phyloP scores from a whole-genome alignment of 1,140 invertebrate species.

The Drosophila sucinea region DNA sequence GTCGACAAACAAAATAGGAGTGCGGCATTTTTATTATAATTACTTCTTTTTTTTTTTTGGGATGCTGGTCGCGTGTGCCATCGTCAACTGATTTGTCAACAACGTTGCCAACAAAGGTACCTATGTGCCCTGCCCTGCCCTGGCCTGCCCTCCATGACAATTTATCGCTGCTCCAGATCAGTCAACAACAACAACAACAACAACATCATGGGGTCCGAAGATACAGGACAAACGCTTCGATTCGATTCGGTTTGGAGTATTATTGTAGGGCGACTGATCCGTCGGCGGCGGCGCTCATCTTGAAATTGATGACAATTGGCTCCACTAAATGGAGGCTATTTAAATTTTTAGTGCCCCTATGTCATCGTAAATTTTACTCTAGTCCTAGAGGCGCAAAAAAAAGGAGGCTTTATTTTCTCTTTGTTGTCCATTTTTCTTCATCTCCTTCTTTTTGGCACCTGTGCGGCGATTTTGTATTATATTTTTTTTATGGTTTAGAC shows the following conservation, averaged over 20 bases:
- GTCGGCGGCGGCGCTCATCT: constrained; percentile 55
- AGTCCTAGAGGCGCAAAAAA: neutral
- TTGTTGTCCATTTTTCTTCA: constrained; percentile 3
- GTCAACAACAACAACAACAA: constrained; percentile 51
- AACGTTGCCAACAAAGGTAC: constrained; percentile 74
- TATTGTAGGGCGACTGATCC: neutral
- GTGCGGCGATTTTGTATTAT: constrained; percentile 24
- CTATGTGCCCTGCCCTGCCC: neutral
- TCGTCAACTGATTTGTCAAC: constrained; percentile 77
- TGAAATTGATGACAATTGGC: constrained; percentile 60
- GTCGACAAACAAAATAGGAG: no score
- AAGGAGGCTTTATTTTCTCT: constrained; percentile 1
- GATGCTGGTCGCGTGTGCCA: constrained; percentile 66
- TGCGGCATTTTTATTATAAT: constrained; percentile 2
- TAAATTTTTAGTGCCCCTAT: constrained; percentile 74
- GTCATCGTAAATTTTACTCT: constrained; percentile 60
- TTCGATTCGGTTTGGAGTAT: neutral
- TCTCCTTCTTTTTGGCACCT: constrained; percentile 53
- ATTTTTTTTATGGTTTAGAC: constrained; percentile 49
- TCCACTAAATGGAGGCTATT: constrained; percentile 75
- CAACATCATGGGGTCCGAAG: constrained; percentile 32
- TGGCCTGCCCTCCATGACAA: constrained; percentile 10
- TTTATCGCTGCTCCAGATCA: constrained; percentile 80
- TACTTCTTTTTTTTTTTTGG: constrained; percentile 10
- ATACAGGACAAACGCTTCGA: constrained; percentile 42